A percentile compares a stretch with the other conserved stretches of the same genome.
Evolutionary conservation across 64 coral and sea anemone genomes (phyloP).

Genomic region (Montipora cactus): DNA sequence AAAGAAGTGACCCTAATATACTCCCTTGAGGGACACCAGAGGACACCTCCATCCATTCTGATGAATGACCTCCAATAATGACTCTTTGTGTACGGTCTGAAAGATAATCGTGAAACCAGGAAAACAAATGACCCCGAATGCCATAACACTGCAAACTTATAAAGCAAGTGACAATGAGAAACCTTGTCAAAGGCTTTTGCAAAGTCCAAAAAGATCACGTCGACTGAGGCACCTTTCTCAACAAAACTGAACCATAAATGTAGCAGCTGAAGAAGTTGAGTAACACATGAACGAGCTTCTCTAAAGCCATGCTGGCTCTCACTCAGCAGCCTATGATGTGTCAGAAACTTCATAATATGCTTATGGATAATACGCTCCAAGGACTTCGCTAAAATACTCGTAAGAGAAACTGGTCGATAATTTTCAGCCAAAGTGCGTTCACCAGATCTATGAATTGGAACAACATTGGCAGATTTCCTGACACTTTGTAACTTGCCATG

Average conservation of each 20-base stretch:
- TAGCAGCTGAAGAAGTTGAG: slow-evolving; percentile 11
- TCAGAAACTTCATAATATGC: too few relatives aligned
- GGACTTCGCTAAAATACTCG: not conserved
- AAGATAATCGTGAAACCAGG: too few relatives aligned
- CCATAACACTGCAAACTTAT: not conserved
- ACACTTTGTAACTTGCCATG: too few relatives aligned
- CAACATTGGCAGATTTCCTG: not conserved
- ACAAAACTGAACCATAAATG: not conserved
- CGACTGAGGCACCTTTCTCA: not conserved
- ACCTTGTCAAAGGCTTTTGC: not conserved
- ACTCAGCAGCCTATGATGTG: not conserved
- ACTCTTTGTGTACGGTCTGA: not conserved
- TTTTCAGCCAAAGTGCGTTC: not conserved
- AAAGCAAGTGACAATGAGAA: not conserved
- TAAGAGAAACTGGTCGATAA: not conserved
- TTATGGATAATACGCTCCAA: too few relatives aligned
- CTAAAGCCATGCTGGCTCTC: not conserved
- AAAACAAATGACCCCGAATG: too few relatives aligned
- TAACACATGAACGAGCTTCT: slow-evolving; percentile 4
- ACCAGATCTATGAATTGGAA: slow-evolving; percentile 29
- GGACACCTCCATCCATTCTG: too few relatives aligned
- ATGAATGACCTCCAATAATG: too few relatives aligned
- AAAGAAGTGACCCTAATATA: too few relatives aligned
- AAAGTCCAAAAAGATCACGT: not conserved
- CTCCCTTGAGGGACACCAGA: too few relatives aligned